A percentile compares a stretch with the other conserved stretches of the same genome.
Evolutionary conservation across 2,797 vertebrate genomes (phyloP).

Genomic region (Caiman crocodilus): DNA sequence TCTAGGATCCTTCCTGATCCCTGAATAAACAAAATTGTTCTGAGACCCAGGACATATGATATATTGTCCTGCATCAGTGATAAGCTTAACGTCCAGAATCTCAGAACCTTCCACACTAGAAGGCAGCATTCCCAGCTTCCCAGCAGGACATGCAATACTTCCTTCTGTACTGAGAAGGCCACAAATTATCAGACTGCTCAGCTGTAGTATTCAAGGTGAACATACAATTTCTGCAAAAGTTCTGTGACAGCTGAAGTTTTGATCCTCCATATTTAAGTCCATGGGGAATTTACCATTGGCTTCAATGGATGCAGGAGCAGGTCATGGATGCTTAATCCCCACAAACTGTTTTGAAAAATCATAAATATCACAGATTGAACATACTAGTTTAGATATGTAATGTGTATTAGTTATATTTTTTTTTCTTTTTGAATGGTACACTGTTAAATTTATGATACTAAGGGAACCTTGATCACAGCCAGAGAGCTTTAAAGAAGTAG

Average conservation of each 20-base stretch:
- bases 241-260: constrained; percentile 47
- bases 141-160: neutral
- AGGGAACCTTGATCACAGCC: constrained; percentile 11
- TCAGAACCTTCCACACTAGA: neutral
- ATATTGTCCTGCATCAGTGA: neutral
- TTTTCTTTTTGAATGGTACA: constrained; percentile 11
- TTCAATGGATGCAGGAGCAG: constrained; percentile 16
- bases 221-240: constrained; percentile 41
- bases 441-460: neutral
- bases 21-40: neutral
- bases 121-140: neutral
- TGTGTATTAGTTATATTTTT: constrained; percentile 51
- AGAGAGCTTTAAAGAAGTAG: constrained; percentile 42
- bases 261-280: constrained; percentile 44
- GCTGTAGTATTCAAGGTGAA: constrained; percentile 13
- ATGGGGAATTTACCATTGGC: constrained; percentile 49
- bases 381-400: neutral
- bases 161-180: neutral
- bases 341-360: constrained; percentile 46
- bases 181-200: constrained; percentile 45
- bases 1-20: neutral
- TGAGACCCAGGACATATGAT: neutral
- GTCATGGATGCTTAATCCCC: constrained; percentile 9
- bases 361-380: neutral
- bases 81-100: neutral